Conservation (phyloP, 2,797 vertebrate species). For the Apodemus agrarius region DNA sequence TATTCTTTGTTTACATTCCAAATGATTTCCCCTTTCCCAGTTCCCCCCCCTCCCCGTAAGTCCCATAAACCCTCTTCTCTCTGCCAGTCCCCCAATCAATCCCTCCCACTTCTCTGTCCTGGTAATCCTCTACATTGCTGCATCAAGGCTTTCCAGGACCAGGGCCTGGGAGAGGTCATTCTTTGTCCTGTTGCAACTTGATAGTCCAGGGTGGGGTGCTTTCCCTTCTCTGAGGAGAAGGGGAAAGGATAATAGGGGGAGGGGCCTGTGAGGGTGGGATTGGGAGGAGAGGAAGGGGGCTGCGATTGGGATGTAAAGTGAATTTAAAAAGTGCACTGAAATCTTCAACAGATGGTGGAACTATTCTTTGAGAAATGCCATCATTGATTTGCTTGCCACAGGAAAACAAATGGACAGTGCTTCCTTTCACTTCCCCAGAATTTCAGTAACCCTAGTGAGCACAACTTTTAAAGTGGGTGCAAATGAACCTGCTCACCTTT, state of each 20-base stretch:
- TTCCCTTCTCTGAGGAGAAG: background rate
- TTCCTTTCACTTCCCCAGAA: too few species aligned
- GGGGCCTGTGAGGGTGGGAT: background rate
- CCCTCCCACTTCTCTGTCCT: too few species aligned
- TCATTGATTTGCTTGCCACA: background rate
- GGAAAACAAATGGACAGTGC: too few species aligned
- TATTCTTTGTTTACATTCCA: too few species aligned
- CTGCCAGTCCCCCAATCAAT: too few species aligned
- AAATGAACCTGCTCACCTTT: background rate
- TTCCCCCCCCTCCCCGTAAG: too few species aligned
- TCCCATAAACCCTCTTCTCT: too few species aligned
- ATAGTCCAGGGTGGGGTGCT: background rate
- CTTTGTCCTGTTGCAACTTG: background rate
- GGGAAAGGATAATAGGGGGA: background rate
- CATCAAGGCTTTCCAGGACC: too few species aligned
- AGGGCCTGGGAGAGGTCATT: background rate
- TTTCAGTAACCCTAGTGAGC: background rate
- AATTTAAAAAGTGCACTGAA: background rate
- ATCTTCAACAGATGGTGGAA: background rate
- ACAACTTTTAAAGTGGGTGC: background rate
- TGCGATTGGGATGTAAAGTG: background rate
- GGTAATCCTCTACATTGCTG: too few species aligned
- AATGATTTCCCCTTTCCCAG: too few species aligned
- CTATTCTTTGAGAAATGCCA: background rate
- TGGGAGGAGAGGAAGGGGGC: background rate